Percentiles rank a stretch among this genome's conserved stretches.
phyloP scores from a whole-genome alignment of 2,797 vertebrate species.

The Lepus townsendii region DNA sequence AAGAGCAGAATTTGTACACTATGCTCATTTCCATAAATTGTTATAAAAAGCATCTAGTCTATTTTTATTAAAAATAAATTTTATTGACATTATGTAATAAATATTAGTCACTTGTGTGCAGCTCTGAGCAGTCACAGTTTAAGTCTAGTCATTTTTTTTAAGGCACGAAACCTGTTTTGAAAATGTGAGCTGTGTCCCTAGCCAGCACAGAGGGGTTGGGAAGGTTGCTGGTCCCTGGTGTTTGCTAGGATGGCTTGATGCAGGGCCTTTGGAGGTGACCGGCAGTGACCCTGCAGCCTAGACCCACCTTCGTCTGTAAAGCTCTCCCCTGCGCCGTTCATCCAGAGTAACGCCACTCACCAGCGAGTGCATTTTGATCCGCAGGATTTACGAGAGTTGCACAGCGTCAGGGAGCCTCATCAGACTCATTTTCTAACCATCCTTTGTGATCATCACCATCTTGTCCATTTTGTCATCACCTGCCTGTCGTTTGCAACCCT shows the following conservation, averaged over 20 bases:
- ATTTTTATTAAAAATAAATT: no score
- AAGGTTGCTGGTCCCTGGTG: neutral
- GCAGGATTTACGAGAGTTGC: slow-evolving; percentile 2
- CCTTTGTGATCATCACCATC: neutral
- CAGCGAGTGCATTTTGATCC: neutral
- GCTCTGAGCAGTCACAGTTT: no score
- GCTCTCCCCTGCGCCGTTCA: neutral
- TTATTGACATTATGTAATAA: no score
- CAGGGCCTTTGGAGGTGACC: neutral
- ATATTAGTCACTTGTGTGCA: no score
- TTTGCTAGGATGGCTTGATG: neutral
- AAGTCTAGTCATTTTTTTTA: neutral
- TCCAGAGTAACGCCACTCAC: neutral
- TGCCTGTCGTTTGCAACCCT: neutral
- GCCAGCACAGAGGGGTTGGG: neutral
- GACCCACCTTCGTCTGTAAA: neutral
- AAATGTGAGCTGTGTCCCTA: slow-evolving; percentile 27
- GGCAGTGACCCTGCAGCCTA: neutral
- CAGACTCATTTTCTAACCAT: neutral
- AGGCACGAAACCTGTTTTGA: slow-evolving; percentile 14
- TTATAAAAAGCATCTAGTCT: neutral
- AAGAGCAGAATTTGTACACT: slow-evolving; percentile 25
- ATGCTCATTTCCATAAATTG: slow-evolving; percentile 7
- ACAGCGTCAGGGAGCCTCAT: neutral
- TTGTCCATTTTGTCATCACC: neutral